These are phyloP conservation scores for Alaudala cheleensis DNA, from an alignment of 2,113 vertebrate species.

Conservation along the genomic window DNA sequence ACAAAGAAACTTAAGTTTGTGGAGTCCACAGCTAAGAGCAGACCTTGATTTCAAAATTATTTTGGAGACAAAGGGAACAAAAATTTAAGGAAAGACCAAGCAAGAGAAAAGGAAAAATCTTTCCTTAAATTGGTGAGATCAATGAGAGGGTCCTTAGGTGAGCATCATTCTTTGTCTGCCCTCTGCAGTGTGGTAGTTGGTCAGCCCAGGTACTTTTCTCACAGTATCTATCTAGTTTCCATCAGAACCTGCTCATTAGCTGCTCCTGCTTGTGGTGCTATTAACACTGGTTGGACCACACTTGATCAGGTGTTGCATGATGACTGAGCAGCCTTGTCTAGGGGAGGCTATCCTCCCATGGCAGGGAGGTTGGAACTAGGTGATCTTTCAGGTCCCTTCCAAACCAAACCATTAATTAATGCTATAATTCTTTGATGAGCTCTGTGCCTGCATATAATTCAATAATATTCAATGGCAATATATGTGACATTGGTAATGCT, in stretches of 20 bases:
- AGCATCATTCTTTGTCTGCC: background rate
- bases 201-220: background rate
- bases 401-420: background rate
- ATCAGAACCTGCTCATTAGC: background rate
- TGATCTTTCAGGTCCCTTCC: background rate
- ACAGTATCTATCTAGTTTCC: background rate
- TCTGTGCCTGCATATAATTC: background rate
- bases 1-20: background rate
- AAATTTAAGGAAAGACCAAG: background rate
- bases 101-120: background rate
- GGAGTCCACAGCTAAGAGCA: background rate
- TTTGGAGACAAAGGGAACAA: accelerated
- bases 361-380: background rate
- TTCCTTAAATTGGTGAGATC: background rate
- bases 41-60: background rate
- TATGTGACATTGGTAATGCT: accelerated
- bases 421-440: background rate
- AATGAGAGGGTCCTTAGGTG: background rate
- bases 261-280: background rate
- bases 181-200: background rate
- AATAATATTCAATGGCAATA: background rate
- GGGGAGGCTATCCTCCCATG: too few relatives aligned
- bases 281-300: background rate
- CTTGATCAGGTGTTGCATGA: background rate
- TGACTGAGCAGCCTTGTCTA: background rate